Base-by-base conservation (phyloP, 2,113 vertebrate genomes). In the Bettongia penicillata region DNA sequence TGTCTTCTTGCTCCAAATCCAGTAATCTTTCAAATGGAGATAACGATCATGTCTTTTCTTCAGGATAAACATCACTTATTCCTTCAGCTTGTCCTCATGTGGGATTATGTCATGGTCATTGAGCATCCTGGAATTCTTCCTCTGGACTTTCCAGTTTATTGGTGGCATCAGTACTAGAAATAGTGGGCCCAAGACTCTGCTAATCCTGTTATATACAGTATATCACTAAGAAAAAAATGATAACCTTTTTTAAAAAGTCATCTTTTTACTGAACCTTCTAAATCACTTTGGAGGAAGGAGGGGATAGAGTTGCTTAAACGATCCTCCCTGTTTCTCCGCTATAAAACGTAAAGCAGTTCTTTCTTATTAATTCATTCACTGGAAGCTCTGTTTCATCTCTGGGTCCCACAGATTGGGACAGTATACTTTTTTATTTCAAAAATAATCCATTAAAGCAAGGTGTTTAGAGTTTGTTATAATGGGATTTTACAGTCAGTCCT, bases 381-480 rank as follows among this genome's bases (percentile, higher is more conserved):
- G 9, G 25, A 92, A 48, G 49, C 53, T 96, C 50, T 95, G 2
- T 91, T 96, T 53, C 77, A 43, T 52, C 90, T 95, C 31, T 92
- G 90, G 68, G 84, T 16, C 22, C 55, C 89, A 10, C 0, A 51
- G 22, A 89, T 47, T 91, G 92, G 84, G 84, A 93, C 92, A 95
- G n/a, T 91, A 48, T 77, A 43, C 43, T 61, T 94, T 61, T 92
- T 93, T 91, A 43, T n/a, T 93, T 93, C 11, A 31, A 52, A 11
- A 61, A 57, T 91, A 84, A 93, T 92, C 90, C 2, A 23, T 89
- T 94, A 91, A 91, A 92, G 1, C 93, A 93, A 95, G 91, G 90
- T 91, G 49, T 25, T 91, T 43, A 22, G 68, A 43, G 37, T 96
- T 92, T 96, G 94, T 93, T 95, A 55, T 92, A 93, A 92, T 91